Evolutionary conservation across 23 tunicate species (phyloP), one percentile per base, ranked within the genome.

Genomic region (Halocynthia roretzi): DNA sequence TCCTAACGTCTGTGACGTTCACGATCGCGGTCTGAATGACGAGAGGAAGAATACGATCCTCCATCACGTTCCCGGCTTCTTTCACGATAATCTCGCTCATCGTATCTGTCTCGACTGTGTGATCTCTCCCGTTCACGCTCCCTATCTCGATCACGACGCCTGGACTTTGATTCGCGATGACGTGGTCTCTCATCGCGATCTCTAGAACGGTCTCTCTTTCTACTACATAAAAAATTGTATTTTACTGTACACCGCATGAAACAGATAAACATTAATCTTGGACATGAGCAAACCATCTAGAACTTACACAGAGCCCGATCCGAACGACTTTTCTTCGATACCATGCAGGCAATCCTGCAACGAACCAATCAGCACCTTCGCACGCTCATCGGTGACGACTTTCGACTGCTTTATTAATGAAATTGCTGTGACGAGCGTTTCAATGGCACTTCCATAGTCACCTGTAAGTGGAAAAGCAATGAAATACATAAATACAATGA

Each of bases 331-430:
- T 54, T 94, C 99, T 52, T 94, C 99, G 2, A 94, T 88, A 65
- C 99, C 99, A 60, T 94, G 99, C 77, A 94, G 66, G 57, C 99
- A 94, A 88, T 94, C 95, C 52, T 88, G 90, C 62, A 94, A 82
- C 18, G 99, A 94, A 7, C 95, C 89, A 63, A 94, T 85, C 79
- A 94, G 62, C 17, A 94, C 99, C 74, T 88, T 94, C 7, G 99
- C 87, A 53, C 99, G 75, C 67, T 94, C 99, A 58, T 94, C 95
- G 0, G 82, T 67, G 5, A 90, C 95, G 40, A 94, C 93, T 67
- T 94, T 93, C 12, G 94, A 93, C 62, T 93, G 98, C 61, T 92
- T 92, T 54, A 92, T 83, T 74, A 92, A 68, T 51, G 98, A 92
- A 53, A 92, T 86, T 15, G 98, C 98, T 15, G 98, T 92, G 21